These are phyloP conservation scores for Spicauda simplicius DNA, from an alignment of 2,888 invertebrate genomes.

Conservation along the genomic window DNA sequence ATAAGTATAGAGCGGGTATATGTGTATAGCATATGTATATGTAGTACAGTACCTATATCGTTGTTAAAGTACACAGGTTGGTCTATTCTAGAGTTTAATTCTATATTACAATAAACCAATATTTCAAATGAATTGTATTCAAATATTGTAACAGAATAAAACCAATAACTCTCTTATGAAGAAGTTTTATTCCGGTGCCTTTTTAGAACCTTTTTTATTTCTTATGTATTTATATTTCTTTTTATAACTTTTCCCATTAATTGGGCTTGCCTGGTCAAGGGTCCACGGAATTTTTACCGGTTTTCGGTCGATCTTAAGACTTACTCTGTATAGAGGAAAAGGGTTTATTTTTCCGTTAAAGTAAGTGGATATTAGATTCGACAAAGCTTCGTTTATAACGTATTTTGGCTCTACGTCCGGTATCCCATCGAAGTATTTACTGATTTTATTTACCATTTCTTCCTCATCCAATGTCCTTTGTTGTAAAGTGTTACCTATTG, in stretches of 20 bases:
- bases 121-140: conserved; percentile 3
- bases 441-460: conserved; percentile 53
- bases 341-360: conserved; percentile 64
- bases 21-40: not conserved
- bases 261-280: conserved; percentile 44
- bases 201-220: not conserved
- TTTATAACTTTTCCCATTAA: conserved; percentile 37
- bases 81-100: not conserved
- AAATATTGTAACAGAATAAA: conserved; percentile 20
- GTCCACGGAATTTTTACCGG: conserved; percentile 75
- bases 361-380: conserved; percentile 60
- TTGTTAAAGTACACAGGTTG: not conserved
- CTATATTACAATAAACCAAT: not conserved
- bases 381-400: conserved; percentile 61
- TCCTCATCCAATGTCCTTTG: conserved; percentile 47
- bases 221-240: conserved; percentile 48
- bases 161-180: not conserved
- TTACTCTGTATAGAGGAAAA: conserved; percentile 69
- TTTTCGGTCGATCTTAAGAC: conserved; percentile 64
- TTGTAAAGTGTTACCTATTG: conserved; percentile 47
- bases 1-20: too few relatives aligned
- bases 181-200: conserved; percentile 12
- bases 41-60: not conserved
- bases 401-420: conserved; percentile 64
- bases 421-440: conserved; percentile 59